Evolutionary conservation across 2,113 vertebrate genomes (phyloP).

Genomic region (Telmatochromis brichardi): DNA sequence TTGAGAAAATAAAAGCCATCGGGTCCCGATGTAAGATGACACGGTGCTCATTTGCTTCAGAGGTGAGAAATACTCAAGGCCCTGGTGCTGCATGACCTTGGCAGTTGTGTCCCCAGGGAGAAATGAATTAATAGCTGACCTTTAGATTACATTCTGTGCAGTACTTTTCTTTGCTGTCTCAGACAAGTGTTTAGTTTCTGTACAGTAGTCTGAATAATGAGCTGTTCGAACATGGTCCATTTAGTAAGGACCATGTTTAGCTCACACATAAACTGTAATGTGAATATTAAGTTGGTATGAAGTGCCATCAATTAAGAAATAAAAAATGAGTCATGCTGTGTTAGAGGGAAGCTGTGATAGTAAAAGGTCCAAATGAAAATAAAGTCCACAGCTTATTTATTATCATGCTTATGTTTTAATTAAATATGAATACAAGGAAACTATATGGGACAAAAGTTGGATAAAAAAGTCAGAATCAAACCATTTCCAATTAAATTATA

Average conservation of each 20-base stretch:
- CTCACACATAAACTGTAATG: not conserved
- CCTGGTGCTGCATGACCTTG: slow-evolving; percentile 37
- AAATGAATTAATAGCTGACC: slow-evolving; percentile 59
- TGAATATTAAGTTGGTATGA: not conserved
- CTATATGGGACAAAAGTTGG: not conserved
- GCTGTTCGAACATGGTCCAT: not conserved
- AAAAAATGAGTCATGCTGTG: not conserved
- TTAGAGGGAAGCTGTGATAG: not conserved
- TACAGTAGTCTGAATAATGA: not conserved
- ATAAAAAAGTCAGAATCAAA: not conserved
- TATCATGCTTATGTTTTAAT: not conserved
- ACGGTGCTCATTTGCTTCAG: slow-evolving; percentile 40
- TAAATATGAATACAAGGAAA: not conserved
- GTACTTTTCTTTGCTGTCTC: not conserved
- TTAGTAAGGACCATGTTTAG: not conserved
- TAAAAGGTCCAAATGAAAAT: not conserved
- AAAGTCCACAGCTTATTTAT: not conserved
- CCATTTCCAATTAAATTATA: not conserved
- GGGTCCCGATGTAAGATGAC: slow-evolving; percentile 48
- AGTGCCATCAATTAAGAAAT: not conserved
- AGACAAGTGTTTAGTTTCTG: not conserved
- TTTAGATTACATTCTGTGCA: slow-evolving; percentile 23
- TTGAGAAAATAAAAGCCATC: slow-evolving; percentile 19
- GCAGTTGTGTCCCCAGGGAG: slow-evolving; percentile 39
- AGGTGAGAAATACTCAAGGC: slow-evolving; percentile 56